Conservation (phyloP, 2,888 invertebrate genomes). For the Eucera pruinosa region DNA sequence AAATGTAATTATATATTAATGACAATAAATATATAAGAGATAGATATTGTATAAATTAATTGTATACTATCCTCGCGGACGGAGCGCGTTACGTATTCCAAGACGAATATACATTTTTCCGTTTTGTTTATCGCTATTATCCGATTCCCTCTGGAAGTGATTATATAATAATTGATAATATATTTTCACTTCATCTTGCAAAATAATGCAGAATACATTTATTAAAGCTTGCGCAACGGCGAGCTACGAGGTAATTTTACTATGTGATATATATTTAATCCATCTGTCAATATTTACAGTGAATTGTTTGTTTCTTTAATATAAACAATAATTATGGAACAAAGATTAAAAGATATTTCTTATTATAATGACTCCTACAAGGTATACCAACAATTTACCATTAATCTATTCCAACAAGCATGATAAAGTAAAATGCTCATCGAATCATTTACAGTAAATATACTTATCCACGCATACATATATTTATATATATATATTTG, state of each 20-base stretch:
- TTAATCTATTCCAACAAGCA: not conserved
- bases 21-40: not conserved
- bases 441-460: slow-evolving; percentile 6
- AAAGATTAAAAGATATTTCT: not conserved
- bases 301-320: not conserved
- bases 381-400: slow-evolving; percentile 6
- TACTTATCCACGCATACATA: slow-evolving; percentile 25
- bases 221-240: slow-evolving; percentile 8
- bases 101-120: too few relatives aligned
- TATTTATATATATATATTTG: slow-evolving; percentile 80
- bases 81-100: too few relatives aligned
- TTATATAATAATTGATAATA: slow-evolving; percentile 43
- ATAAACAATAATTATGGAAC: slow-evolving; percentile 10
- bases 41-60: too few relatives aligned
- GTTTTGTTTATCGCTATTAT: not conserved
- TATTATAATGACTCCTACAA: slow-evolving; percentile 1
- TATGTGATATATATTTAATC: not conserved
- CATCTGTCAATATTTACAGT: not conserved
- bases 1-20: not conserved
- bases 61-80: too few relatives aligned
- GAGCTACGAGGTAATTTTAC: slow-evolving; percentile 73
- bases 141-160: not conserved
- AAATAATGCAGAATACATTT: slow-evolving; percentile 46
- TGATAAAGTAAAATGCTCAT: not conserved
- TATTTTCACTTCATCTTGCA: slow-evolving; percentile 69